phyloP scores from a whole-genome alignment of 2,113 vertebrate species.

The Isichthys henryi region DNA sequence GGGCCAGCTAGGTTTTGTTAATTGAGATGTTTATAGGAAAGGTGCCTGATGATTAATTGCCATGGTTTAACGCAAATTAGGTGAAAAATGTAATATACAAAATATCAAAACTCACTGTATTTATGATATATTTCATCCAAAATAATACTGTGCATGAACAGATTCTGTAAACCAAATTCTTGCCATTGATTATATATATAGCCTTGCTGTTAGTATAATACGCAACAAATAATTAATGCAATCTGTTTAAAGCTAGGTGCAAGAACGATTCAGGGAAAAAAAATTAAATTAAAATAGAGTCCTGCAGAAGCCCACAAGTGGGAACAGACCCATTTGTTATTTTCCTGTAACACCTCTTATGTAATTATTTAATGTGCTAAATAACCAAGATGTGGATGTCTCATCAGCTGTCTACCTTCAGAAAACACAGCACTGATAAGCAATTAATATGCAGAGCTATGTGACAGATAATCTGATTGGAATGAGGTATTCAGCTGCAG shows the following conservation, averaged over 20 bases:
- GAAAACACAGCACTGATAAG: slow-evolving; percentile 35
- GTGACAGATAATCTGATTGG: neutral
- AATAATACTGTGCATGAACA: neutral
- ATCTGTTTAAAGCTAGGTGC: slow-evolving; percentile 40
- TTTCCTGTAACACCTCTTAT: slow-evolving; percentile 32
- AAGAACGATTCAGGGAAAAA: slow-evolving; percentile 37
- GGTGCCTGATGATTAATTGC: neutral
- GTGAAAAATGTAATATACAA: neutral
- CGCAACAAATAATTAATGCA: slow-evolving; percentile 21
- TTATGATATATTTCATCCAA: neutral
- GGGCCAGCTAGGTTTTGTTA: neutral
- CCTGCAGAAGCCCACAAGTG: slow-evolving; percentile 31
- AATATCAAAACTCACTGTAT: too few relatives aligned
- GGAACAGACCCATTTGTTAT: slow-evolving; percentile 49
- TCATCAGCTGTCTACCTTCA: slow-evolving; percentile 32
- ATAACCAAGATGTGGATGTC: slow-evolving; percentile 37
- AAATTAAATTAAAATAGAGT: slow-evolving; percentile 10
- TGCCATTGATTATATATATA: neutral
- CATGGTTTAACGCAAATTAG: neutral
- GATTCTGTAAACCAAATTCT: neutral
- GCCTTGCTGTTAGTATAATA: neutral
- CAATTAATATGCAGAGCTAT: neutral
- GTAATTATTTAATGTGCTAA: slow-evolving; percentile 42
- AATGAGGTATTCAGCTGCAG: neutral
- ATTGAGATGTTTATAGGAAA: neutral